Base-by-base conservation (phyloP, 2,888 invertebrate species). In the Amphipyra berbera region DNA sequence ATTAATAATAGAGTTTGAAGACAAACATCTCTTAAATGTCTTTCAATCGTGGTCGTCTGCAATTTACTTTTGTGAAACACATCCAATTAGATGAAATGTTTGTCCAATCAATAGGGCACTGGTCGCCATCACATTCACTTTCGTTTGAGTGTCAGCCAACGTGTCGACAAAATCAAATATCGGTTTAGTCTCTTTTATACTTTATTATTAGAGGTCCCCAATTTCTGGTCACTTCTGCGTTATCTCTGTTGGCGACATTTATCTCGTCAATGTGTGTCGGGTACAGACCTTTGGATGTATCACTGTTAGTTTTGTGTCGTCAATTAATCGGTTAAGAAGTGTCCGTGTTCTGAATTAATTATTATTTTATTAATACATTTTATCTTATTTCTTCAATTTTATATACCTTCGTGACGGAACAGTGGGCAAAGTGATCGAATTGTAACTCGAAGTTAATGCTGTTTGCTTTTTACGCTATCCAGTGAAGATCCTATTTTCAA, bases 171-270 rank as follows among this genome's bases (percentile, higher is more conserved):
- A 40, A 40, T 41, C 10, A 38, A 40, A 41, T 5, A 33, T 15
- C 68, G 14, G 33, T 50, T 61, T 27, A 45, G 64, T 61, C 38
- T 46, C 47, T 48, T 47, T 61, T 52, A 45, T 53, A n/a, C n/a
- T 61, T 61, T 73, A 57, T 82, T 65, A 72, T 73, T 69, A 74
- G 58, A 68, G 61, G 70, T 77, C 67, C n/a, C 73, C 61, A 71
- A 74, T 75, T 74, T 70, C 62, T 79, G 68, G 57, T 69, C 57
- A 68, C 60, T 80, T 72, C 53, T 60, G 67, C 61, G 78, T 87
- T 90, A 90, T 91, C 91, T 86, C 70, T 37, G 82, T 81, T 88
- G 81, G 81, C 79, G 85, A 89, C 88, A 84, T 84, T 87, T 91
- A 92, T 91, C 91, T 81, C 50, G 56, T 48, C 63, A 73, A 88